Evolutionary conservation across 2,888 invertebrate genomes (phyloP), one percentile per base, ranked within the genome.

Genomic region (Amphipyra berbera): DNA sequence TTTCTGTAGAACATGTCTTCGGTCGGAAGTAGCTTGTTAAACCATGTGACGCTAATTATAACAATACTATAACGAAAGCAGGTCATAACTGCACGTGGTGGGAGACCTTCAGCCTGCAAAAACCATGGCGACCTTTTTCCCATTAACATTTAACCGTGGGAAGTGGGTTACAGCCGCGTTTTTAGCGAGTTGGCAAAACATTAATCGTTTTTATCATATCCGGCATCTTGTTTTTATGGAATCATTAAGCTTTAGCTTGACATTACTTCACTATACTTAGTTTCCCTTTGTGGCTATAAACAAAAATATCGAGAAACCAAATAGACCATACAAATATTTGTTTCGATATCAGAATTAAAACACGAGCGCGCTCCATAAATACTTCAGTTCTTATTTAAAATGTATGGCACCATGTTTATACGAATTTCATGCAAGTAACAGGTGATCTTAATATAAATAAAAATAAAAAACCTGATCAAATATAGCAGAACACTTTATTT

Each of bases 91-190:
- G 54, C 69, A 54, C 56, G 53, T 56, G 42, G 52, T 45, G 52
- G 59, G 35, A 42, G 65, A 46, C 52, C 45, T 59, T 50, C 47
- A 56, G 59, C 52, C 57, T 48, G 52, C 54, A 37, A 57, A 68
- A 27, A 55, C 57, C 35, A 46, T 54, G 27, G 50, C 35, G 58
- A 63, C 61, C 63, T 49, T 63, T 63, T 63, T 68, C 61, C 49
- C 63, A 71, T 48, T 46, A 56, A 56, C 47, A 63, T 56, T 68
- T 67, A 47, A 61, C 55, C 67, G 68, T 74, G 73, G 59, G 61
- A 71, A 74, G 44, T 59, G 15, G 61, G 72, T 65, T 71, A 71
- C 15, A 40, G 8, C 21, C 47, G 53, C n/a, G 21, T 49, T 48
- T 41, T 50, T 60, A 37, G 35, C 50, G 15, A 48, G 14, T 47